Evolutionary conservation across 1,140 invertebrate species (phyloP).

Genomic region (Orchestia grillus): DNA sequence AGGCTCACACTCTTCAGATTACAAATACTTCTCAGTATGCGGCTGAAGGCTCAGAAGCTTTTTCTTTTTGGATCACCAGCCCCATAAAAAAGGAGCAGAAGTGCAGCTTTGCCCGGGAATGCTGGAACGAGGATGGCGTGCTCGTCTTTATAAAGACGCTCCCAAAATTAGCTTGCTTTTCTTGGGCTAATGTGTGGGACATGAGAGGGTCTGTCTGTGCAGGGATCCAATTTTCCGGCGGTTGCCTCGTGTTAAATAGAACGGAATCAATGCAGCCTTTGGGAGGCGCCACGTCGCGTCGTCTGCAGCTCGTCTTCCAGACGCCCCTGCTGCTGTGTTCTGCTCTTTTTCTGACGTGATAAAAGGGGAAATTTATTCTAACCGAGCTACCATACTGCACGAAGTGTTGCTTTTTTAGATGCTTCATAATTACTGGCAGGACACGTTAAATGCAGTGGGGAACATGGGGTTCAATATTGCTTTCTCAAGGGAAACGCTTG

Average conservation of each 20-base stretch:
- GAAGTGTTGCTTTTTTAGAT: too few relatives aligned
- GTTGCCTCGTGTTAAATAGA: neutral
- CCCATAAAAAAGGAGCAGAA: neutral
- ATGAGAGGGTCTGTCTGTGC: neutral
- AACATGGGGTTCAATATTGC: too few relatives aligned
- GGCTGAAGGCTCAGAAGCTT: neutral
- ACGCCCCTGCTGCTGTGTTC: neutral
- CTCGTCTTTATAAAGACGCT: neutral
- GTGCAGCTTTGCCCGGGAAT: neutral
- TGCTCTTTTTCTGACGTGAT: neutral
- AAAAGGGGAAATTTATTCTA: too few relatives aligned
- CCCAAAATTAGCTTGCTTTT: slow-evolving; percentile 8
- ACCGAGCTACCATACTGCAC: too few relatives aligned
- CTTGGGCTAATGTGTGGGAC: neutral
- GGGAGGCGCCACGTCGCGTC: neutral
- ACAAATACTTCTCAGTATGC: neutral
- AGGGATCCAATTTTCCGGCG: neutral
- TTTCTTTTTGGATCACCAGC: neutral
- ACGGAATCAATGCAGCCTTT: neutral
- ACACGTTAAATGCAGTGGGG: too few relatives aligned
- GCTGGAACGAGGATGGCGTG: neutral
- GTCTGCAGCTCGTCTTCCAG: neutral
- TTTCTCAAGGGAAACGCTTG: too few relatives aligned
- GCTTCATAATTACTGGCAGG: too few relatives aligned
- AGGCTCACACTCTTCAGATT: neutral